Conservation (phyloP, 2,888 invertebrate genomes). For the Punctoribates punctum region DNA sequence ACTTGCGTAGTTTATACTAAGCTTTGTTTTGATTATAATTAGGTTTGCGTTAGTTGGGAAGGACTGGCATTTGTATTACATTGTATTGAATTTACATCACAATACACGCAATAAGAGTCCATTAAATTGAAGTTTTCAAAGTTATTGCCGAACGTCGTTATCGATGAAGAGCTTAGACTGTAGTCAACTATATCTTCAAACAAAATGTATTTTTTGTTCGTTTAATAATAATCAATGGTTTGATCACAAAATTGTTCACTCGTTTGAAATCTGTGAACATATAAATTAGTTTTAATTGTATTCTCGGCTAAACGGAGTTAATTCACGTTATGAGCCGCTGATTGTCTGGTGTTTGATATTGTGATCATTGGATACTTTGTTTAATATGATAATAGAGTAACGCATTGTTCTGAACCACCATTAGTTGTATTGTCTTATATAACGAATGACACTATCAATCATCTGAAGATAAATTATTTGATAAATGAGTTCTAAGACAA, state of each 20-base stretch:
- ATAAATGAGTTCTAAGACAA: conserved; percentile 12
- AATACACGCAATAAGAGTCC: conserved; percentile 20
- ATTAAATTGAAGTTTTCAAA: not conserved
- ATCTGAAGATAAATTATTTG: conserved; percentile 15
- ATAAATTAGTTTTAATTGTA: not conserved
- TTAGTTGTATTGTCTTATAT: conserved; percentile 7
- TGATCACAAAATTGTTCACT: not conserved
- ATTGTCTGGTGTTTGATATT: no score
- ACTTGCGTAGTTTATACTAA: not conserved
- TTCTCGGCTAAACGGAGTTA: not conserved
- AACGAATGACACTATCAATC: conserved; percentile 14
- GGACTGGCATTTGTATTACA: not conserved
- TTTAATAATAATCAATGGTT: not conserved
- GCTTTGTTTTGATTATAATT: not conserved
- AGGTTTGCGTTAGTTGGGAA: not conserved
- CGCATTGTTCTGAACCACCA: not conserved
- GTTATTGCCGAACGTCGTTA: no score
- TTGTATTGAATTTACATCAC: conserved; percentile 15
- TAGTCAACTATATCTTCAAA: not conserved
- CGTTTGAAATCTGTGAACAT: not conserved
- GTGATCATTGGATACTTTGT: not conserved
- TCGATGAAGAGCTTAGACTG: not conserved
- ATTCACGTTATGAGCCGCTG: not conserved
- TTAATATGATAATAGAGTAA: conserved; percentile 15
- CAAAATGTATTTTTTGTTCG: no score